A percentile compares a stretch with the other conserved stretches of the same genome.
Evolutionary conservation across 2,797 vertebrate genomes (phyloP).

Genomic region (Enteromius argenteus): DNA sequence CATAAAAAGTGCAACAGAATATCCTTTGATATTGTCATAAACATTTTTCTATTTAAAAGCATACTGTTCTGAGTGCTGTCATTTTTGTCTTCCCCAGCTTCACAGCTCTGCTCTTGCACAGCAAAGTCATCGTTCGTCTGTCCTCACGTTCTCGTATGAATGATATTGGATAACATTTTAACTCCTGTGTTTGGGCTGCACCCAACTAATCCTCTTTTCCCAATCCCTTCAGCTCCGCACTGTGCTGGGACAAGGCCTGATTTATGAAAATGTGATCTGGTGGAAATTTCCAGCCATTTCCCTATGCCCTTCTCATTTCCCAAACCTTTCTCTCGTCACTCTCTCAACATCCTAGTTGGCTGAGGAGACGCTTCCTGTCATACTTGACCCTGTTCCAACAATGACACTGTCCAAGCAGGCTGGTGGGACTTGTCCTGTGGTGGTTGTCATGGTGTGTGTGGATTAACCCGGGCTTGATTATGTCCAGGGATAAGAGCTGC

Average conservation of each 20-base stretch:
- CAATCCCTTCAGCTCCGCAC: constrained; percentile 17
- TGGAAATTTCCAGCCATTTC: constrained; percentile 40
- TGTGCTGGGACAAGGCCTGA: constrained; percentile 21
- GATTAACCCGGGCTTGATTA: constrained; percentile 79
- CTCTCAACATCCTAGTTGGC: constrained; percentile 6
- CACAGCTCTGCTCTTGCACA: neutral
- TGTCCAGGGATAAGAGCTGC: constrained; percentile 79
- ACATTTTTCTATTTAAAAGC: neutral
- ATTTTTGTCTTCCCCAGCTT: neutral
- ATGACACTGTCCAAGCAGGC: constrained; percentile 12
- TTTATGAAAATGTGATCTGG: constrained; percentile 23
- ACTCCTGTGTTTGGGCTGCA: constrained; percentile 43
- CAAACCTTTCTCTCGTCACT: constrained; percentile 1
- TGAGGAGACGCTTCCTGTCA: constrained; percentile 3
- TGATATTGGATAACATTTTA: constrained; percentile 42
- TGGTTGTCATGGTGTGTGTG: constrained; percentile 61
- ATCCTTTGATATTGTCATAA: neutral
- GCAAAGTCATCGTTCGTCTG: constrained; percentile 20
- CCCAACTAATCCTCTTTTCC: constrained; percentile 52
- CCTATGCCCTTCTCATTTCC: constrained; percentile 2
- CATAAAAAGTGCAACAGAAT: neutral
- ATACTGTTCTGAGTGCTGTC: neutral
- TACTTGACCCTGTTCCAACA: constrained; percentile 25
- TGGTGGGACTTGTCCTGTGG: constrained; percentile 1
- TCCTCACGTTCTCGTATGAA: constrained; percentile 22